Base-by-base conservation (phyloP, 2,888 invertebrate species). In the Eremobia ochroleuca region DNA sequence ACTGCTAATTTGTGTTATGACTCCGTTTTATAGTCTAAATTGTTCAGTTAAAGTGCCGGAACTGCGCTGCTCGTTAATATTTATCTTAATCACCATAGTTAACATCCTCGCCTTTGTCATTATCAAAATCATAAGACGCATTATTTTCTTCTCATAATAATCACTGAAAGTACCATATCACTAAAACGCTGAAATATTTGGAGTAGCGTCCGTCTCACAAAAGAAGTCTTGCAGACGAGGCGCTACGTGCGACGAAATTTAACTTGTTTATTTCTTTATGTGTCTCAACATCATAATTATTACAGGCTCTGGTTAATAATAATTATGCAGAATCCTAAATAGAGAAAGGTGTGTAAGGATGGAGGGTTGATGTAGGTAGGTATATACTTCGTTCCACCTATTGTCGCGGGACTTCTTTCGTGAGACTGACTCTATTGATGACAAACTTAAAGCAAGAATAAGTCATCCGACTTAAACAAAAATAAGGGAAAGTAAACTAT, bases 1-100 rank as follows among this genome's bases (percentile, higher is more conserved):
- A 79, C 71, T 71, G 64, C 72, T 74, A 81, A 82, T 77, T 81
- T 79, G 73, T 78, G 59, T 73, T 78, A 81, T 77, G 64, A 59
- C 71, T 62, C 37, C 18, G n/a, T 69, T 80, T 81, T 81, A 81
- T 68, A 52, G 68, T n/a, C 34, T 43, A 64, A 68, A 76, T 58
- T 68, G 67, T 65, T 64, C 68, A 43, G 49, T 81, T 68, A 21
- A 43, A 52, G 76, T 68, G 55, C 28, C 18, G 59, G 49, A 52
- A 76, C n/a, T 49, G 61, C 18, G 76, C 28, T 40, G 18, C 40
- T 28, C 34, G 25, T 76, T 43, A 58, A 81, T 62, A 55, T 62
- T 62, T 40, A 43, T 64, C 46, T 62, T 55, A 37, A 66, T 66
- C n/a, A 55, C 15, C 8, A 46, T 61, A 31, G 18, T 59, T 52